Conservation (phyloP, 2,888 invertebrate genomes). For the Drosophila bunnanda region DNA sequence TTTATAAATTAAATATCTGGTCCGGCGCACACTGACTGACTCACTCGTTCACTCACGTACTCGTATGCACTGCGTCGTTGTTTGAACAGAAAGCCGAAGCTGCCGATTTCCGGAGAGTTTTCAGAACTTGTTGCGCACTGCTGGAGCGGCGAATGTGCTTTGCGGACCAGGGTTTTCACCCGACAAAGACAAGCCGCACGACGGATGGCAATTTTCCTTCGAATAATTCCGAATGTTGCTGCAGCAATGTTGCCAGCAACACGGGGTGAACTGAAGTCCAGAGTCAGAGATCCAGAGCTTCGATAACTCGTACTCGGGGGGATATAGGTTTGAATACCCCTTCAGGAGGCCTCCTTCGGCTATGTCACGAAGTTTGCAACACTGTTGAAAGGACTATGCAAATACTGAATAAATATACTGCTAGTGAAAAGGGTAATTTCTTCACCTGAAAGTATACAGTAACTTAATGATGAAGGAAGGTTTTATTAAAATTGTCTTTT, state of each 20-base stretch:
- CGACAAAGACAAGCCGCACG: neutral
- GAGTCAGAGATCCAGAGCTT: neutral
- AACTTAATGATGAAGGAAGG: neutral
- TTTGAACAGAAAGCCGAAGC: neutral
- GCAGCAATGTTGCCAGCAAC: conserved; percentile 11
- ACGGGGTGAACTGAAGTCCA: neutral
- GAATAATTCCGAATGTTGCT: neutral
- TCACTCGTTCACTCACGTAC: neutral
- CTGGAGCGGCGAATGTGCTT: neutral
- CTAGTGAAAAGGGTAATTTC: neutral
- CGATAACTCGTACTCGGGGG: neutral
- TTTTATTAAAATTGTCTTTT: neutral
- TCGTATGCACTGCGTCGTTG: neutral
- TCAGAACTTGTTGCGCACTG: conserved; percentile 18
- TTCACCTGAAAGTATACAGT: neutral
- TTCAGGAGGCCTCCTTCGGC: neutral
- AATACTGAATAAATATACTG: neutral
- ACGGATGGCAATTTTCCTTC: neutral
- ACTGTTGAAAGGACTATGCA: neutral
- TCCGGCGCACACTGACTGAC: neutral
- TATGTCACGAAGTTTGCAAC: neutral
- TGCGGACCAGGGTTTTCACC: neutral
- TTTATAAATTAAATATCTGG: conserved; percentile 1
- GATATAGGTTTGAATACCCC: neutral
- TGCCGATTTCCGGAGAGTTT: neutral